Conservation (phyloP, 2,888 invertebrate species). For the Euzetes globulus region DNA sequence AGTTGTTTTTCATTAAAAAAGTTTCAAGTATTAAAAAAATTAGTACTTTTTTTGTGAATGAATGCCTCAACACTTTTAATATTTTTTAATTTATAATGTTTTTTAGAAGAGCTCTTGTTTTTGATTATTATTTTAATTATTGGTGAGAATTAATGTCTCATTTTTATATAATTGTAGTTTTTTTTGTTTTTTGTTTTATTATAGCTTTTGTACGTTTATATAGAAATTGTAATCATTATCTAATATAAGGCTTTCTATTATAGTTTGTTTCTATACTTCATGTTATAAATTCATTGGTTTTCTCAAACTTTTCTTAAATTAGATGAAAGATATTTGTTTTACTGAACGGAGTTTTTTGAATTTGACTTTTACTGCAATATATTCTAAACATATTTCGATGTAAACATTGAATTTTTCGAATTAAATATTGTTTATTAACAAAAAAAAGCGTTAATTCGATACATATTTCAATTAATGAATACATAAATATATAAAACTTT, state of each 20-base stretch:
- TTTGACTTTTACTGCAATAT: constrained; percentile 19
- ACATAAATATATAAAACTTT: too few relatives aligned
- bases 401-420: constrained; percentile 24
- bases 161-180: constrained; percentile 21
- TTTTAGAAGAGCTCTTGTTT: constrained; percentile 20
- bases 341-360: constrained; percentile 10
- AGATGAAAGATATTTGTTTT: background rate
- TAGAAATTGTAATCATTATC: background rate
- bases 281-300: constrained; percentile 12
- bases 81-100: background rate
- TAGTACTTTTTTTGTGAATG: background rate
- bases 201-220: constrained; percentile 26
- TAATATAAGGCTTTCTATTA: constrained; percentile 7
- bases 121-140: background rate
- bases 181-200: constrained; percentile 15
- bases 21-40: constrained; percentile 10
- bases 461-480: too few relatives aligned
- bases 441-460: background rate
- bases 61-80: background rate
- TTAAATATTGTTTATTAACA: constrained; percentile 14
- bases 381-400: constrained; percentile 14
- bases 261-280: constrained; percentile 22
- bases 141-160: constrained; percentile 9
- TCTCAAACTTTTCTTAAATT: constrained; percentile 7
- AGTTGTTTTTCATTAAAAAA: background rate